A percentile compares a stretch with the other conserved stretches of the same genome.
Conservation (phyloP, 2,797 vertebrate species). For the Eulemur albifrons region DNA sequence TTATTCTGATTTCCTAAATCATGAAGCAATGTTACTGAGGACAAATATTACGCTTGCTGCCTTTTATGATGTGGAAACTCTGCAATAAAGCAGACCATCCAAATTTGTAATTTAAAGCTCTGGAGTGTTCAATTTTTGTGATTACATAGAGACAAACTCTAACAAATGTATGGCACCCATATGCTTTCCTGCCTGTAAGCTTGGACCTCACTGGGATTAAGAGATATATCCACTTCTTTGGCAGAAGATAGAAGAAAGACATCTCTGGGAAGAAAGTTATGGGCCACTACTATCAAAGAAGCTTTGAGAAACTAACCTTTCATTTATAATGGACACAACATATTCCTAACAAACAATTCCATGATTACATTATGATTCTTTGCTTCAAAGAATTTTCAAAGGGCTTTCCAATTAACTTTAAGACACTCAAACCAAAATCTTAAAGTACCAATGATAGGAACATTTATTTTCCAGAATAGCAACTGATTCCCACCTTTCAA, state of each 20-base stretch:
- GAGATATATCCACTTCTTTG: background rate
- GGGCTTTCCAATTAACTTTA: background rate
- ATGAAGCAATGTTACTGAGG: background rate
- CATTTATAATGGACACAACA: background rate
- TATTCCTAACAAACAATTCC: constrained; percentile 24
- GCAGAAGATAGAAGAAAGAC: background rate
- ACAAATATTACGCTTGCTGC: background rate
- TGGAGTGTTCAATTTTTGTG: background rate
- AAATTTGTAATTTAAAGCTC: constrained; percentile 4
- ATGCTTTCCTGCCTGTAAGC: background rate
- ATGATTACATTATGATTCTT: background rate
- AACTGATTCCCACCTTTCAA: constrained; percentile 17
- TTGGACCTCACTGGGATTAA: background rate
- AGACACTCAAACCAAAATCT: background rate
- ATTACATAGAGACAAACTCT: constrained; percentile 8
- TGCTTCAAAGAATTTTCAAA: background rate
- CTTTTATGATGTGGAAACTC: constrained; percentile 24
- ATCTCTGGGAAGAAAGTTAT: constrained; percentile 10
- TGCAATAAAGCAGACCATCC: background rate
- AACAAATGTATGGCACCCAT: constrained; percentile 23
- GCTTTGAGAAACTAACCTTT: background rate
- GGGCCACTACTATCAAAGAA: background rate
- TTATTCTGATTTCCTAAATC: background rate
- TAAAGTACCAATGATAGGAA: background rate
- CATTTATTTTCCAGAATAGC: constrained; percentile 28